These are phyloP conservation scores for Megalopta genalis DNA, from an alignment of 1,140 invertebrate species.

Conservation along the genomic window DNA sequence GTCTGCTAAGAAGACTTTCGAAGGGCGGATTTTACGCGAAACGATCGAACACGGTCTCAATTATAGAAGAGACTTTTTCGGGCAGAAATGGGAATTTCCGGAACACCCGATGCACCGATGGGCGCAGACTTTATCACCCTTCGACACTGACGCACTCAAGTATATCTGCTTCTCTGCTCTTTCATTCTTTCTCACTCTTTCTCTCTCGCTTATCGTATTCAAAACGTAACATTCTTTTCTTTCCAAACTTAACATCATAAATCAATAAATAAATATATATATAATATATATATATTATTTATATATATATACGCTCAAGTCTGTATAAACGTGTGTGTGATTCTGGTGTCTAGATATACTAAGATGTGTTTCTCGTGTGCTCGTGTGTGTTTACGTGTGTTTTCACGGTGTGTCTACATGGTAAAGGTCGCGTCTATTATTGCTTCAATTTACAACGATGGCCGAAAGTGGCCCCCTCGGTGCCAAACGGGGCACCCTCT, in stretches of 20 bases:
- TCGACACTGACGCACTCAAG: slow-evolving; percentile 47
- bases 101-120: slow-evolving; percentile 7
- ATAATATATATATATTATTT: slow-evolving; percentile 64
- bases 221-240: slow-evolving; percentile 66
- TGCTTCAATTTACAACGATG: slow-evolving; percentile 74
- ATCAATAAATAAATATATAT: slow-evolving; percentile 76
- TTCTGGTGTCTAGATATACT: slow-evolving; percentile 48
- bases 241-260: slow-evolving; percentile 74
- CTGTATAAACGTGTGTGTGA: slow-evolving; percentile 61
- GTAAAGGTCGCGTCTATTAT: slow-evolving; percentile 67
- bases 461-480: slow-evolving; percentile 40
- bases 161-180: slow-evolving; percentile 61
- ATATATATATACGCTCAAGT: slow-evolving; percentile 46
- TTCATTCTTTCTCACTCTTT: background rate
- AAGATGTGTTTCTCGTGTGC: slow-evolving; percentile 3
- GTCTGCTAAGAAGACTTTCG: no score
- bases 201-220: slow-evolving; percentile 49
- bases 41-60: no score
- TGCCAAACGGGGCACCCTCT: background rate
- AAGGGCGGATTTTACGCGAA: no score
- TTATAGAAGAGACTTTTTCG: no score
- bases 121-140: slow-evolving; percentile 63
- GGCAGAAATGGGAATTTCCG: background rate
- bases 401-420: slow-evolving; percentile 45
- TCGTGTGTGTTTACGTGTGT: background rate